Evolutionary conservation across 2,888 invertebrate genomes (phyloP).

Genomic region (Acronicta leporina): DNA sequence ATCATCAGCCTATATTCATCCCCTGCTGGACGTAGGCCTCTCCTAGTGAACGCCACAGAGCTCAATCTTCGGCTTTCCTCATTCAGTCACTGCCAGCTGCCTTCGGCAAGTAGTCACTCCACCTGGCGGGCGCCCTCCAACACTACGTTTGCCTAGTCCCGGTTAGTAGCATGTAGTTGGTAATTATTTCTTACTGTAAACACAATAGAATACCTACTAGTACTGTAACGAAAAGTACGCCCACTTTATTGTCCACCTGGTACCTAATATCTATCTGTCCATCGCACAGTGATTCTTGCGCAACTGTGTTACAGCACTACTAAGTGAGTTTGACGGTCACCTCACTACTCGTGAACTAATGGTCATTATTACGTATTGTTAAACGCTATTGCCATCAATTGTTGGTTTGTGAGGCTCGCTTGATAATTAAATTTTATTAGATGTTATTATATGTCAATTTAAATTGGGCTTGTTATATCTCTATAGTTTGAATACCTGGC

Average conservation of each 20-base stretch:
- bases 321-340: conserved; percentile 61
- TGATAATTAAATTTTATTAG: conserved; percentile 2
- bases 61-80: no score
- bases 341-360: conserved; percentile 34
- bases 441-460: background rate
- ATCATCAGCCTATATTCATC: no score
- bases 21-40: no score
- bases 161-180: no score
- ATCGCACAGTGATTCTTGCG: conserved; percentile 41
- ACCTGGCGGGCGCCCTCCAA: no score
- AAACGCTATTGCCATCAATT: conserved; percentile 26
- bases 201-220: no score
- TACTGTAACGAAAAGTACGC: conserved; percentile 20
- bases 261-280: background rate
- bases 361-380: conserved; percentile 48
- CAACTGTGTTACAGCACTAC: conserved; percentile 56
- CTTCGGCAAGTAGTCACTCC: no score
- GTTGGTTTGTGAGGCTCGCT: conserved; percentile 3
- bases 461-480: background rate
- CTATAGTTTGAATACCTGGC: no score
- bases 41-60: no score
- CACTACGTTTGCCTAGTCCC: no score
- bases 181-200: no score
- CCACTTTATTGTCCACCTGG: conserved; percentile 40
- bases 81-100: no score